Percentiles rank a stretch among this genome's conserved stretches.
These are phyloP conservation scores for Andrena bicolor DNA, from an alignment of 2,888 invertebrate species.

Conservation along the genomic window DNA sequence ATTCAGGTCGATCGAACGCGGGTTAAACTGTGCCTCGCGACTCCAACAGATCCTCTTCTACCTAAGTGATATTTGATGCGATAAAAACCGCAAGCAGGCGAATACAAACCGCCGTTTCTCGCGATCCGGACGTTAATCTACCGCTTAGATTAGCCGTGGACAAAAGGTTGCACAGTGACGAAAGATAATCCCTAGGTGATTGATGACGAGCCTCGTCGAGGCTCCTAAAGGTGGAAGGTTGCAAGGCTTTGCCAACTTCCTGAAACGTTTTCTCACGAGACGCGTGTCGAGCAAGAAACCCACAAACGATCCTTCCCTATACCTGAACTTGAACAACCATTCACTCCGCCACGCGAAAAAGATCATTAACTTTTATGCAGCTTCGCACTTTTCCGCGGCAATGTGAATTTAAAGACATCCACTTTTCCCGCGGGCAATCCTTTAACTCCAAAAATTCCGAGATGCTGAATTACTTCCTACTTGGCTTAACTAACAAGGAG, in stretches of 20 bases:
- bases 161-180: slow-evolving; percentile 57
- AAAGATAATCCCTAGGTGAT: slow-evolving; percentile 57
- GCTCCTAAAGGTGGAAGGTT: slow-evolving; percentile 51
- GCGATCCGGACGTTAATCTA: slow-evolving; percentile 39
- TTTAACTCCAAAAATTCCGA: neutral
- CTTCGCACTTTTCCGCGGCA: neutral
- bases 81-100: slow-evolving; percentile 40
- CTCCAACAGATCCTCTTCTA: slow-evolving; percentile 4
- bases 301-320: slow-evolving; percentile 12
- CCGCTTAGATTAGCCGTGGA: slow-evolving; percentile 46
- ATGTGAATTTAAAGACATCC: neutral
- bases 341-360: neutral
- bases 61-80: slow-evolving; percentile 54
- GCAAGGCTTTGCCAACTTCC: slow-evolving; percentile 32
- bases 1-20: neutral
- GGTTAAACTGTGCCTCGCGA: slow-evolving; percentile 12
- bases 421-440: neutral
- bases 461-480: neutral
- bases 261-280: slow-evolving; percentile 48
- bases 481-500: too few relatives aligned
- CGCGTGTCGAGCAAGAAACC: slow-evolving; percentile 3
- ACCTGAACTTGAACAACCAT: neutral
- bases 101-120: slow-evolving; percentile 43
- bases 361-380: neutral
- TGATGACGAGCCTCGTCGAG: slow-evolving; percentile 33